A percentile compares a stretch with the other conserved stretches of the same genome.
Conservation (phyloP, 2,888 invertebrate species). For the Drosophila antonietae region DNA sequence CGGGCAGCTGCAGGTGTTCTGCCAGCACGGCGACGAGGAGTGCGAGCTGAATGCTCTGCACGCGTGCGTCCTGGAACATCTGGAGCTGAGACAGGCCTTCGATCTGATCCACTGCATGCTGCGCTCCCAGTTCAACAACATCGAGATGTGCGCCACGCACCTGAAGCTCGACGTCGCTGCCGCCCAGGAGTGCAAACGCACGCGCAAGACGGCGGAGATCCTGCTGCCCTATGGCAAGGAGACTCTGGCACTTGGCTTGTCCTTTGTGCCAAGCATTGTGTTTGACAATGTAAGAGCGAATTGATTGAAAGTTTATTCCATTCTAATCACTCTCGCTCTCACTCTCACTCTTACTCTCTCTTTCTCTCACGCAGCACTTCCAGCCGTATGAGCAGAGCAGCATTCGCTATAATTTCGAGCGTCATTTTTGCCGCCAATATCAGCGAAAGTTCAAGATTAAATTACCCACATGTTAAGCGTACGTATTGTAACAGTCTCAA, state of each 20-base stretch:
- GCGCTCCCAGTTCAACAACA: constrained; percentile 53
- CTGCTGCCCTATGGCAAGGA: constrained; percentile 77
- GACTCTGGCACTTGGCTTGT: constrained; percentile 74
- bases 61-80: constrained; percentile 82
- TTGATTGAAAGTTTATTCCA: neutral
- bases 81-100: constrained; percentile 66
- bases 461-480: constrained; percentile 62
- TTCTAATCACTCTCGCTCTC: neutral
- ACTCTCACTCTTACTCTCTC: neutral
- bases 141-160: constrained; percentile 71
- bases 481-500: neutral
- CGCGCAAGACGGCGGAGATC: constrained; percentile 73
- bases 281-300: constrained; percentile 77
- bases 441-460: constrained; percentile 62
- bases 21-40: constrained; percentile 82
- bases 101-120: constrained; percentile 81
- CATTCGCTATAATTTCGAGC: constrained; percentile 73
- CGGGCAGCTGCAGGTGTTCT: constrained; percentile 65
- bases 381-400: constrained; percentile 69
- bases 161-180: constrained; percentile 68
- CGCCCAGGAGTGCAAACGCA: constrained; percentile 70
- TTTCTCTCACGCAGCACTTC: constrained; percentile 61
- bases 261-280: constrained; percentile 82
- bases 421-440: constrained; percentile 74
- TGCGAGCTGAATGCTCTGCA: constrained; percentile 83